Evolutionary conservation across 2,888 invertebrate species (phyloP).

Genomic region (Lycocerus yunnanus): DNA sequence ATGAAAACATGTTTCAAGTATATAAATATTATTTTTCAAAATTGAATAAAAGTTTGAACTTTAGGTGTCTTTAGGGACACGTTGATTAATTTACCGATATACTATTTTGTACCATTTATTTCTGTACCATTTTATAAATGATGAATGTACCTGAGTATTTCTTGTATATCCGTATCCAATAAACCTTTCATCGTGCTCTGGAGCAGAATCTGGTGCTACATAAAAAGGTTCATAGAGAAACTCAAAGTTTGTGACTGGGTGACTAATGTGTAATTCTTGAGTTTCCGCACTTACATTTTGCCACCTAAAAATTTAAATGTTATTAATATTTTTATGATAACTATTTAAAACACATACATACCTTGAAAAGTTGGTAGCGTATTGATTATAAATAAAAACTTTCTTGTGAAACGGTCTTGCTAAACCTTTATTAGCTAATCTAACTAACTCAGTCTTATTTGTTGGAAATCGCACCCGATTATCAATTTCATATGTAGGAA

Average conservation of each 20-base stretch:
- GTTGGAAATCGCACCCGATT: conserved; percentile 76
- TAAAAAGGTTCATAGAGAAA: conserved; percentile 93
- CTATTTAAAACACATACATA: conserved; percentile 51
- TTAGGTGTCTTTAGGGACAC: no score
- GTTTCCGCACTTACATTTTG: conserved; percentile 64
- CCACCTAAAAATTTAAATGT: conserved; percentile 57
- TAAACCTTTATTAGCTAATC: conserved; percentile 76
- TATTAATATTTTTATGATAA: not conserved
- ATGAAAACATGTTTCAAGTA: no score
- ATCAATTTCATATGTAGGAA: conserved; percentile 89
- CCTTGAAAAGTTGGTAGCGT: conserved; percentile 88
- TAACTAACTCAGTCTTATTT: conserved; percentile 78
- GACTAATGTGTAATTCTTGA: conserved; percentile 73
- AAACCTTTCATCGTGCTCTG: conserved; percentile 86
- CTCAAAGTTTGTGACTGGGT: conserved; percentile 82
- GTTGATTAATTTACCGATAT: no score
- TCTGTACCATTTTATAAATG: not conserved
- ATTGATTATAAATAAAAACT: conserved; percentile 91
- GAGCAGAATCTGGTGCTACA: conserved; percentile 80
- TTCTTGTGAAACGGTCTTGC: conserved; percentile 90
- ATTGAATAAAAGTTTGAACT: no score
- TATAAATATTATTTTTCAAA: no score
- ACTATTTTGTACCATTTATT: no score
- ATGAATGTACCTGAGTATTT: conserved; percentile 77
- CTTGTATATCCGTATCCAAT: conserved; percentile 91